Evolutionary conservation across 2,113 vertebrate genomes (phyloP).

Genomic region (Hipposideros armiger): DNA sequence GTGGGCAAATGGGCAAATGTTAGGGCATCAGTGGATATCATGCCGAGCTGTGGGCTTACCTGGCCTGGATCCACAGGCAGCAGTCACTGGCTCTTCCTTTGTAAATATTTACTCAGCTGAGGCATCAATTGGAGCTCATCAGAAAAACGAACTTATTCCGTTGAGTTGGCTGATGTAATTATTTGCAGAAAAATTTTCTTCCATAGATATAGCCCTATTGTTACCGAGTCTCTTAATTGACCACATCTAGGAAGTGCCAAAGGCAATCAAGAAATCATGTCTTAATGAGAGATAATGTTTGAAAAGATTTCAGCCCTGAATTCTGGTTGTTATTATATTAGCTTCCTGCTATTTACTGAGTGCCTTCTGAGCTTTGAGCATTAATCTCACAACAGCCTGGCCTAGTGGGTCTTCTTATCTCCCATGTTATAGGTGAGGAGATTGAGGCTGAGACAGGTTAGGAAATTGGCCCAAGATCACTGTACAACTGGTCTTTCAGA

Average conservation of each 20-base stretch:
- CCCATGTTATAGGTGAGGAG: background rate
- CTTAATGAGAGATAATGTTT: conserved; percentile 20
- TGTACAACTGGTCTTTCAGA: background rate
- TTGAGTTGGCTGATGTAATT: background rate
- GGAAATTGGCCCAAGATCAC: background rate
- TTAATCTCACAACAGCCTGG: background rate
- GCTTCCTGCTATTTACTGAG: background rate
- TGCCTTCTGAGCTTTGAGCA: background rate
- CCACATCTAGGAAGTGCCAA: background rate
- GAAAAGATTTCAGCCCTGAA: background rate
- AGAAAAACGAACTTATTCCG: background rate
- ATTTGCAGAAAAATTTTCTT: background rate
- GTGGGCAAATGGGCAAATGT: background rate
- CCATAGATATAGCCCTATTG: background rate
- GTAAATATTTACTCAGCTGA: background rate
- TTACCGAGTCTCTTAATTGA: background rate
- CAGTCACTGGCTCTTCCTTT: background rate
- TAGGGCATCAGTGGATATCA: rapidly evolving
- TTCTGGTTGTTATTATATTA: background rate
- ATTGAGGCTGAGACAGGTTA: background rate
- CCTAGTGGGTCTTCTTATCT: background rate
- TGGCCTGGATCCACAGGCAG: background rate
- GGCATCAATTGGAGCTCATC: background rate
- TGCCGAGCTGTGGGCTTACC: background rate
- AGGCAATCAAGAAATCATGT: background rate